phyloP scores from a whole-genome alignment of 2,888 invertebrate genomes.

The Caenorhabditis drosophilae region DNA sequence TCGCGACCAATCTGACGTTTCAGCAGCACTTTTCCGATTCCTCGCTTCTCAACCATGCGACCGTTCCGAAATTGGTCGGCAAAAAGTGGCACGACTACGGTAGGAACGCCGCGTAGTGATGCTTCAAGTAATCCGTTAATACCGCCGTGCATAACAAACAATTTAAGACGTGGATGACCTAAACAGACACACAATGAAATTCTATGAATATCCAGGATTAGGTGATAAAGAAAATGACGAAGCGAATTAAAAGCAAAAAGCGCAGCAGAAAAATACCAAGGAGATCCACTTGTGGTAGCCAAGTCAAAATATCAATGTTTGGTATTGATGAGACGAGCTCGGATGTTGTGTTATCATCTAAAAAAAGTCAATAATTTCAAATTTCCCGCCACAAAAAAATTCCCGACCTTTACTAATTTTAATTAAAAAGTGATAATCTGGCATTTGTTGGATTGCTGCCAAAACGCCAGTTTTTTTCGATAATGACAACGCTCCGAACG shows the following conservation, averaged over 20 bases:
- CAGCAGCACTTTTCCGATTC: constrained; percentile 54
- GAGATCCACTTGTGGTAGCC: constrained; percentile 65
- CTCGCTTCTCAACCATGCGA: constrained; percentile 58
- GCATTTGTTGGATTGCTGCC: constrained; percentile 18
- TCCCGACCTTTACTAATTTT: constrained; percentile 53
- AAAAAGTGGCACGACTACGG: constrained; percentile 63
- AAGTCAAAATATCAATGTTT: constrained; percentile 58
- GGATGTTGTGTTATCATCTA: constrained; percentile 45
- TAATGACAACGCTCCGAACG: constrained; percentile 28
- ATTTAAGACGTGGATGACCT: constrained; percentile 56
- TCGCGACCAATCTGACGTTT: constrained; percentile 44
- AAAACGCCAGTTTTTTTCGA: constrained; percentile 21
- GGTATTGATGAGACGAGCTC: constrained; percentile 34
- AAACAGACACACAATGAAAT: background rate
- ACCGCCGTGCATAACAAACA: constrained; percentile 66
- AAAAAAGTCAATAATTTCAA: background rate
- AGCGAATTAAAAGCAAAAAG: no score
- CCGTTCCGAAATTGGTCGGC: constrained; percentile 67
- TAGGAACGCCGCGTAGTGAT: constrained; percentile 58
- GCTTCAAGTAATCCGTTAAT: constrained; percentile 64
- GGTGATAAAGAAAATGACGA: no score
- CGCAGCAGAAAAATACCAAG: no score
- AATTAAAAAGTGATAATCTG: constrained; percentile 61
- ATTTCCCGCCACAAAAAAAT: background rate
- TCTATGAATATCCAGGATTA: background rate